Evolutionary conservation across 2,113 vertebrate species (phyloP).

Genomic region (Neofelis nebulosa): DNA sequence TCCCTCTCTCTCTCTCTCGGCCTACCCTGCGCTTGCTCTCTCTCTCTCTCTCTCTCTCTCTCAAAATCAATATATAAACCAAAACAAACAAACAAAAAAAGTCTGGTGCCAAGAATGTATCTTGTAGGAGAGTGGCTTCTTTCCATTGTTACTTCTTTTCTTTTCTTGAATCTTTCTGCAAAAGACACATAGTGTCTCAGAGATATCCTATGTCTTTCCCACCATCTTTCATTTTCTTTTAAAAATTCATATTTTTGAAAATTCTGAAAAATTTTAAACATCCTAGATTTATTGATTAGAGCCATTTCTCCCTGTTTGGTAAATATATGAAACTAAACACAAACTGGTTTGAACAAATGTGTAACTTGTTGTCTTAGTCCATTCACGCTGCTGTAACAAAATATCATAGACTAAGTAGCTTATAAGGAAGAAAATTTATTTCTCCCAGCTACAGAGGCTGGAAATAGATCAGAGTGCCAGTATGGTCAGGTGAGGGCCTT

Average conservation of each 20-base stretch:
- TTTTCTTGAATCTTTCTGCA: neutral
- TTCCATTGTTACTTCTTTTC: neutral
- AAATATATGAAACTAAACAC: neutral
- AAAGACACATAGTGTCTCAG: neutral
- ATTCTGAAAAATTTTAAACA: neutral
- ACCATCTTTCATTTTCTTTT: neutral
- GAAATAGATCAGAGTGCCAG: neutral
- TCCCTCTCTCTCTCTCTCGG: too few relatives aligned
- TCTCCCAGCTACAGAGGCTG: neutral
- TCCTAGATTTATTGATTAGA: neutral
- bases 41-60: too few relatives aligned
- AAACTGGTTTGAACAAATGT: neutral
- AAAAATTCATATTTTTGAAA: neutral
- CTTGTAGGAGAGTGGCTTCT: neutral
- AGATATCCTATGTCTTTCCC: neutral
- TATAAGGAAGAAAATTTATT: neutral
- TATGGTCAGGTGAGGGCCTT: neutral
- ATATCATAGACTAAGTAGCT: neutral
- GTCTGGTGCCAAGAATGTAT: neutral
- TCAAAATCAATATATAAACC: too few relatives aligned
- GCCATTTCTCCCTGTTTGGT: neutral
- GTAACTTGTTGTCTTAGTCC: neutral
- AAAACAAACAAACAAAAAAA: too few relatives aligned
- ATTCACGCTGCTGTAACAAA: neutral
- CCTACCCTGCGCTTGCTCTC: too few relatives aligned